Conservation (phyloP, 2,888 invertebrate species). For the Itoplectis maculator region DNA sequence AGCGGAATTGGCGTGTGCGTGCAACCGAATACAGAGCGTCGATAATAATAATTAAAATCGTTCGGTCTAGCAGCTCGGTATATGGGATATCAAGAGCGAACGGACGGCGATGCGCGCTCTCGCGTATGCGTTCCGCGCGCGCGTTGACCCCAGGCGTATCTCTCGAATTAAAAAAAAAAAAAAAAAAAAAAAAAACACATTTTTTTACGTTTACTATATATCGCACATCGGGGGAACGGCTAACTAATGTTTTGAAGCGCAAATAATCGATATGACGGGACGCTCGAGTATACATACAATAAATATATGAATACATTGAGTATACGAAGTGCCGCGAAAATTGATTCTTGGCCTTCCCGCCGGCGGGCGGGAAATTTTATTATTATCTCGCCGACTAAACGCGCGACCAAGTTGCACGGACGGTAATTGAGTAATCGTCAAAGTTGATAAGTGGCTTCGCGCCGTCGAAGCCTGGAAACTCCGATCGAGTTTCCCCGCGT, state of each 20-base stretch:
- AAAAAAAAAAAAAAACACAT: too few species aligned
- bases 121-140: conserved; percentile 21
- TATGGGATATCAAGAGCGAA: conserved; percentile 53
- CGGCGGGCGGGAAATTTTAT: neutral
- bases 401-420: neutral
- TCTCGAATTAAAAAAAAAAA: too few species aligned
- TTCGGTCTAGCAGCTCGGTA: conserved; percentile 72
- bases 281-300: neutral
- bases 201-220: conserved; percentile 55
- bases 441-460: conserved; percentile 26
- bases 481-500: conserved; percentile 3
- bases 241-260: conserved; percentile 56
- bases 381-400: neutral
- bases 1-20: conserved; percentile 61
- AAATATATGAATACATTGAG: too few species aligned
- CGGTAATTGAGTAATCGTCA: conserved; percentile 8
- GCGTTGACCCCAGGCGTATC: conserved; percentile 34
- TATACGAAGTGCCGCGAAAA: neutral
- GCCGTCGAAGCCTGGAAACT: neutral
- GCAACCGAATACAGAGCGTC: conserved; percentile 60
- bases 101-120: conserved; percentile 46
- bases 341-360: neutral
- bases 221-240: conserved; percentile 43
- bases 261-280: conserved; percentile 50
- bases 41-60: conserved; percentile 77